phyloP scores from a whole-genome alignment of 2,113 vertebrate species.

The Zonotrichia leucophrys region DNA sequence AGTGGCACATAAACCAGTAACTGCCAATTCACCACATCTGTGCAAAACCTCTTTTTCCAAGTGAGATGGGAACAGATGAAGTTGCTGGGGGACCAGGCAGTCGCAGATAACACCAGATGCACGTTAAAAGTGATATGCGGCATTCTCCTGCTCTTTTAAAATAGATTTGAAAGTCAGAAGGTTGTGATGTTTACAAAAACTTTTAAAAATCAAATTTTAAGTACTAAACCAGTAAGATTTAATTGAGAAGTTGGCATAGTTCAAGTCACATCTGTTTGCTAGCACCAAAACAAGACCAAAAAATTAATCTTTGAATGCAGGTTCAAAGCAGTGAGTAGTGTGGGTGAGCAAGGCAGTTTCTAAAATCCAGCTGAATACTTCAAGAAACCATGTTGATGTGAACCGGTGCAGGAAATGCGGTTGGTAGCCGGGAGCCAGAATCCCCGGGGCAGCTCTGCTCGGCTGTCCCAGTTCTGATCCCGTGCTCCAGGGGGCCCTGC shows the following conservation, averaged over 20 bases:
- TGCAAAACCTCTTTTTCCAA: neutral
- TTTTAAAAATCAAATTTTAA: neutral
- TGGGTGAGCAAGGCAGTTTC: neutral
- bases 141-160: neutral
- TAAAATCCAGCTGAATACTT: neutral
- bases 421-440: neutral
- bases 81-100: rapidly evolving
- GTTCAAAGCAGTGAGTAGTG: neutral
- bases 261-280: neutral
- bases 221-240: neutral
- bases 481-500: constrained; percentile 40
- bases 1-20: neutral
- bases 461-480: neutral
- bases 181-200: neutral
- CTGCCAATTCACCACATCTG: rapidly evolving
- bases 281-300: neutral
- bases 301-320: neutral
- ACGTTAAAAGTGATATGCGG: neutral
- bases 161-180: neutral
- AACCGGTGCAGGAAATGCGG: rapidly evolving
- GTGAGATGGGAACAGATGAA: neutral
- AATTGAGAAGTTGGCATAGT: neutral
- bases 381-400: neutral
- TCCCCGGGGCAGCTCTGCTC: rapidly evolving
- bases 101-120: neutral